Base-by-base conservation (phyloP, 2,113 vertebrate genomes). In the Puma concolor region DNA sequence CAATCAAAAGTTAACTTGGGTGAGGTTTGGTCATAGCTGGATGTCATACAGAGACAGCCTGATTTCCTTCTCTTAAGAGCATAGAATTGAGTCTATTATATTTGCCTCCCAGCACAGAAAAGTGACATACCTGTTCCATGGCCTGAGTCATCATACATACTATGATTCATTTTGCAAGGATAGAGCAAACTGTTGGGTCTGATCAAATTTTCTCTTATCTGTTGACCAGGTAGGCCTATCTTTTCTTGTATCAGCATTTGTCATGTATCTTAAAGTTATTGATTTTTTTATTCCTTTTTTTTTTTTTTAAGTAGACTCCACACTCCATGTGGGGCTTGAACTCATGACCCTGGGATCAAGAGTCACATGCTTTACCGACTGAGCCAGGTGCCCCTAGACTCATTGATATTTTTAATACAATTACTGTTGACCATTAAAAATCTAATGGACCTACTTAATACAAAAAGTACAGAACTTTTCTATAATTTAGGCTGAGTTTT, bases 381-480 rank as follows among this genome's bases (percentile, higher is more conserved):
- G 36, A 41, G 71, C 71, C 36, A 41, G 21, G 36, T 41, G 71
- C 36, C 36, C 36, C 36, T 25, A 41, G 71, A 74, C 21, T 74
- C 36, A 41, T 17, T 38, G n/a, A 29, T 54, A 54, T 66, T 93
- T 60, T 52, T 67, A 54, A 25, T 79, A 14, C 7, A 33, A 44
- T 82, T 79, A 87, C 16, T 77, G 14, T 38, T 87, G 57, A 77
- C n/a, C 63, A 93, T 67, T 85, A 50, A 93, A 83, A 93, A 67
- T 79, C 36, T 4, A 86, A 2, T 66, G 29, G 19, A 33, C 21
- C 36, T 79, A 21, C 44, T 54, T 67, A 94, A 86, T 67, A 44
- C 36, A 27, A 54, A 54, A 54, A 54, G 48, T 67, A n/a, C 8
- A 52, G 54, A 72, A 38, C 17, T 89, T 71, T 94, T 82, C 31